Percentiles rank a stretch among this genome's conserved stretches.
Conservation (phyloP, 2,888 invertebrate species). For the Caenorhabditis sp. region DNA sequence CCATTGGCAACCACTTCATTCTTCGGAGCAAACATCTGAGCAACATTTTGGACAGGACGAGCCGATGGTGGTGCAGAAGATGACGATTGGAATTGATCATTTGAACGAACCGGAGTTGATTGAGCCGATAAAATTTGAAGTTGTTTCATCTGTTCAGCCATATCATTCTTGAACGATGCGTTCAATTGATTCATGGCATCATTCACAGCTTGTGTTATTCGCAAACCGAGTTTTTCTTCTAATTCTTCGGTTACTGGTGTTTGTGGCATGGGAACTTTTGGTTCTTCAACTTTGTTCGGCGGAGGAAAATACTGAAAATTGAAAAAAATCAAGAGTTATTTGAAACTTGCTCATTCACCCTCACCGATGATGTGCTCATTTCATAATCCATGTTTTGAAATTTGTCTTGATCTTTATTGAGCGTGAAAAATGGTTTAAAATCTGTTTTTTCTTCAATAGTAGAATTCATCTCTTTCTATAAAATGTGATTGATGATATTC, state of each 20-base stretch:
- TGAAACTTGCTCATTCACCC: background rate
- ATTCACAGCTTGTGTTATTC: background rate
- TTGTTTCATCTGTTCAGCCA: background rate
- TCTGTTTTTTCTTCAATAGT: no score
- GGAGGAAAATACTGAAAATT: background rate
- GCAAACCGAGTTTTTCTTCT: background rate
- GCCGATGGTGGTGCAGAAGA: background rate
- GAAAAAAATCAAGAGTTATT: background rate
- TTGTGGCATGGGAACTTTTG: background rate
- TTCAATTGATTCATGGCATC: background rate
- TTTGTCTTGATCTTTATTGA: no score
- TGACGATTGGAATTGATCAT: background rate
- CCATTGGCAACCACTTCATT: conserved; percentile 30
- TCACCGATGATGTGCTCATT: background rate
- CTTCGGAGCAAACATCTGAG: conserved; percentile 10
- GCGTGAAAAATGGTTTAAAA: no score
- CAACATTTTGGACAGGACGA: background rate
- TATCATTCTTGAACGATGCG: background rate
- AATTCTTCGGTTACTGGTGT: background rate
- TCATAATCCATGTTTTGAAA: background rate
- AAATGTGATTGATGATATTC: no score
- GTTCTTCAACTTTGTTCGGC: background rate
- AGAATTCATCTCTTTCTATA: no score
- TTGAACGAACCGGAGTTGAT: background rate
- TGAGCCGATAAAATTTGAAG: background rate